A percentile compares a stretch with the other conserved stretches of the same genome.
Evolutionary conservation across 2,888 invertebrate genomes (phyloP).

Genomic region (Chorisops tibialis): DNA sequence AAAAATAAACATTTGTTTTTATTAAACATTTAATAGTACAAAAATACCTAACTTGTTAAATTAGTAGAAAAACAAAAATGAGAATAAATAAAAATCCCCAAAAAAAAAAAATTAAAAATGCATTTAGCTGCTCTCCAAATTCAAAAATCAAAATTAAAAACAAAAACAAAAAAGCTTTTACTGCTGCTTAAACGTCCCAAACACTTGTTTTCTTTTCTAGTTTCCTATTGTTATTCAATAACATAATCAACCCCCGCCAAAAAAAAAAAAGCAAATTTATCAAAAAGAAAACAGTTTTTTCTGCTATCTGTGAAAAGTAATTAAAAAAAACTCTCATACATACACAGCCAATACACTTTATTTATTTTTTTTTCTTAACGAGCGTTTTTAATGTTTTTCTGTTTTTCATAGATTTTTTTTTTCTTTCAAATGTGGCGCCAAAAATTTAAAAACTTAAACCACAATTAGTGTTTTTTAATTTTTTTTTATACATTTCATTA

Average conservation of each 20-base stretch:
- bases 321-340: background rate
- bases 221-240: too few species aligned
- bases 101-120: slow-evolving; percentile 4
- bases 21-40: background rate
- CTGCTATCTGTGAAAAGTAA: background rate
- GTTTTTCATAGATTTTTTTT: background rate
- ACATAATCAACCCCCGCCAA: background rate
- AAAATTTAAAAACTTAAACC: too few species aligned
- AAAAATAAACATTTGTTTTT: background rate
- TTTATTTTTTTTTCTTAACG: too few species aligned
- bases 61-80: slow-evolving; percentile 11
- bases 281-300: background rate
- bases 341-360: too few species aligned
- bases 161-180: background rate
- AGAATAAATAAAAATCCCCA: background rate
- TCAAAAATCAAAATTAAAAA: background rate
- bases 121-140: slow-evolving; percentile 21
- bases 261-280: background rate
- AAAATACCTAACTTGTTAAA: slow-evolving; percentile 13
- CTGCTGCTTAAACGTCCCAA: too few species aligned
- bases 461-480: too few species aligned
- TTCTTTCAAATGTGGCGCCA: background rate
- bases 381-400: background rate
- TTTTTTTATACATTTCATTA: too few species aligned
- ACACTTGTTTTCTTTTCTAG: too few species aligned